Evolutionary conservation across 2,797 vertebrate genomes (phyloP).

Genomic region (Potorous gilbertii): DNA sequence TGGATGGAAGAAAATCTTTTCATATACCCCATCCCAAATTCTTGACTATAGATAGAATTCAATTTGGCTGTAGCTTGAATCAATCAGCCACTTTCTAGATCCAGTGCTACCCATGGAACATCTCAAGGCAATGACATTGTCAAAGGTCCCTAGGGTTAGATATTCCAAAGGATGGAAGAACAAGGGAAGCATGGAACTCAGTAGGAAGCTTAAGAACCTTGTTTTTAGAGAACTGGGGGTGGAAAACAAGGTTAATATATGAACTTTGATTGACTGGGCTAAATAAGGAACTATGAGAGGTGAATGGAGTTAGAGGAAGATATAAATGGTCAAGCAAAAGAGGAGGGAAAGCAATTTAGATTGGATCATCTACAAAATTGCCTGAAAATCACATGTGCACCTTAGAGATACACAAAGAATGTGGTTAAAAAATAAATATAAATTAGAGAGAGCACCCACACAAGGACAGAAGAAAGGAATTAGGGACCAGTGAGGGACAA

Average conservation of each 20-base stretch:
- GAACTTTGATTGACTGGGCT: not conserved
- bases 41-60: not conserved
- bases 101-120: not conserved
- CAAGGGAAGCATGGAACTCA: not conserved
- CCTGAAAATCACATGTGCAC: not conserved
- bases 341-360: not conserved
- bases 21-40: not conserved
- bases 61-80: not conserved
- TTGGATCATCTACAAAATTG: not conserved
- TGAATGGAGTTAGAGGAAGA: not conserved
- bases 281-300: not conserved
- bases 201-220: not conserved
- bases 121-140: not conserved
- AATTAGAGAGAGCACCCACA: not conserved
- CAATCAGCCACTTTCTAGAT: not conserved
- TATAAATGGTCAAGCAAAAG: too few species aligned
- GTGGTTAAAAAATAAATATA: not conserved
- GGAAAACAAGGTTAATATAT: not conserved
- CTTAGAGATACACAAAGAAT: not conserved
- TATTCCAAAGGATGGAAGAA: not conserved
- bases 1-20: not conserved
- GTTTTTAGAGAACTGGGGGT: not conserved
- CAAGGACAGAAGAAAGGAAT: not conserved
- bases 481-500: not conserved
- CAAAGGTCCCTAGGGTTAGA: not conserved